Evolutionary conservation across 2,888 invertebrate species (phyloP), one percentile per base, ranked within the genome.

Genomic region (Nipponacmea schrenckii): DNA sequence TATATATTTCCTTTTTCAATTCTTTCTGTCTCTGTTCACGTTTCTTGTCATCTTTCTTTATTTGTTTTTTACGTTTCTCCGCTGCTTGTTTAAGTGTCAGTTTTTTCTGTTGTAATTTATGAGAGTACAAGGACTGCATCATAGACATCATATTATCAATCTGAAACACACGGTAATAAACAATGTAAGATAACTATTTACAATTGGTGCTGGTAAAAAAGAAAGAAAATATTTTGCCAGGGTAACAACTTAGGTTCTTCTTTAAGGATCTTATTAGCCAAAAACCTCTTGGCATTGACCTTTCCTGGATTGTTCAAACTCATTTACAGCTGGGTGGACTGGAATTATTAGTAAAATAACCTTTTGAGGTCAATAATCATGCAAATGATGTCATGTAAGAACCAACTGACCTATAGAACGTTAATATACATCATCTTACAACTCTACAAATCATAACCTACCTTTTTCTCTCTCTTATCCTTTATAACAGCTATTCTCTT

Each of bases 401-500:
- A 17, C 14, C 24, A 26, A 63, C 17, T 20, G 24, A 17, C 24
- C 26, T 15, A 65, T 10, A 26, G 44, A 70, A 48, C 31, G 8
- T 24, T 62, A 27, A 26, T 5, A 62, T 20, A 12, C 44, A 62
- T 4, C 31, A 62, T 39, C 10, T 10, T 46, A 24, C 20, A 48
- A n/a, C 24, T n/a, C n/a, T n/a, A n/a, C n/a, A n/a, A n/a, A n/a
- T n/a, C n/a, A n/a, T n/a, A n/a, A 62, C 82, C 67, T 80, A 93
- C 92, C 90, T 96, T 94, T 85, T 95, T 93, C 88, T 99, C 98
- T 79, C 94, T 92, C 0, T 96, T 96, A 83, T 96, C 97, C 84
- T 94, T 92, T 17, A 98, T 92, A 0, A 98, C 94, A 0, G 97
- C 96, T 63, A 97, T 92, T 74, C 96, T 92, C 74, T 87, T 82